Conservation (phyloP, 1,140 invertebrate species). For the Euura lappo region DNA sequence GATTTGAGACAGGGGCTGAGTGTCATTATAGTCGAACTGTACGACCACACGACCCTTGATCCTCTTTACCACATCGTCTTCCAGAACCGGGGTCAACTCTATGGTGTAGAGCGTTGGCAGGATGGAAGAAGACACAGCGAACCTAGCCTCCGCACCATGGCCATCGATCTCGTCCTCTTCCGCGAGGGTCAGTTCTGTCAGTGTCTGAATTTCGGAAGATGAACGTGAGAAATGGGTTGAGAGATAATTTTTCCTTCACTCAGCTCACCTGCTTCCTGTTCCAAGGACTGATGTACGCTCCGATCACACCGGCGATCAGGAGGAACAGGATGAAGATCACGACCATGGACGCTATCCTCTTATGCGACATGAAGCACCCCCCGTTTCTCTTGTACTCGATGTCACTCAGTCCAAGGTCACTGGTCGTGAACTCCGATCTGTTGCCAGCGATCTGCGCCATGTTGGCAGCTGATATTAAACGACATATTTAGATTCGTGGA, state of each 20-base stretch:
- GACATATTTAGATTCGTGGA: constrained; percentile 10
- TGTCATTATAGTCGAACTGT: constrained; percentile 36
- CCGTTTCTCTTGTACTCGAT: constrained; percentile 42
- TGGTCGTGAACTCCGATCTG: constrained; percentile 36
- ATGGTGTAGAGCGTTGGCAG: constrained; percentile 40
- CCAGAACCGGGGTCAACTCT: constrained; percentile 34
- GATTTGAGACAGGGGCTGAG: constrained; percentile 26
- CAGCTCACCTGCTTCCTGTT: constrained; percentile 38
- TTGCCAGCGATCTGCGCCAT: constrained; percentile 42
- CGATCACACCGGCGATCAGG: constrained; percentile 41
- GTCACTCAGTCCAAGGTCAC: constrained; percentile 28
- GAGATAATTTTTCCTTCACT: background rate
- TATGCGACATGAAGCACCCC: constrained; percentile 49
- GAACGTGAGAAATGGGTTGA: background rate
- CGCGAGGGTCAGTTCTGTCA: background rate
- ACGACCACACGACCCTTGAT: constrained; percentile 37
- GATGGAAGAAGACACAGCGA: constrained; percentile 31
- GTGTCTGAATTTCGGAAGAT: background rate
- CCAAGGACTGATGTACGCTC: constrained; percentile 37
- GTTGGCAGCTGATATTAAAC: constrained; percentile 35
- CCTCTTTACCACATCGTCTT: constrained; percentile 25
- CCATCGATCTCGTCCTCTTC: constrained; percentile 16
- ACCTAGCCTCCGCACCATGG: constrained; percentile 21
- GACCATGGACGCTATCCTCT: constrained; percentile 38
- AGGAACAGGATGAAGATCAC: constrained; percentile 36